A percentile compares a stretch with the other conserved stretches of the same genome.
Conservation (phyloP, 2,888 invertebrate species). For the Gnatocerus cornutus region DNA sequence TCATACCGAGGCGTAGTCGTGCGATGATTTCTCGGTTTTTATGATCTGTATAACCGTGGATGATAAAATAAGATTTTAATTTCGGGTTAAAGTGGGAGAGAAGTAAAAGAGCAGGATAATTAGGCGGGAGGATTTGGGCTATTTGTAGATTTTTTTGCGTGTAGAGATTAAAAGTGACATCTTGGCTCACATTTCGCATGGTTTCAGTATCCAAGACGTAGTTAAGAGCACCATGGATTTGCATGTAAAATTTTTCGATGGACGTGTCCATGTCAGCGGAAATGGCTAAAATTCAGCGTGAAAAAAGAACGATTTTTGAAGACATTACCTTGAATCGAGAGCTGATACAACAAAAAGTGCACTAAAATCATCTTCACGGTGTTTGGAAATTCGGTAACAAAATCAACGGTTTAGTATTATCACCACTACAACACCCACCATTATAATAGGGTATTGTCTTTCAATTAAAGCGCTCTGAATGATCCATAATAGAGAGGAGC, state of each 20-base stretch:
- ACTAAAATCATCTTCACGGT: conserved; percentile 7
- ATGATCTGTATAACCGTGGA: conserved; percentile 51
- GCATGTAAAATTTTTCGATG: conserved; percentile 40
- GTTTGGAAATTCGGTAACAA: not conserved
- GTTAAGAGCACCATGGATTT: conserved; percentile 37
- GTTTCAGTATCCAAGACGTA: conserved; percentile 31
- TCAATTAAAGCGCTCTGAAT: too few species aligned
- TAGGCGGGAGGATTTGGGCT: conserved; percentile 18
- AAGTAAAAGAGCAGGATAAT: conserved; percentile 23
- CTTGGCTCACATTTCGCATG: conserved; percentile 21
- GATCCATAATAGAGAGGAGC: too few species aligned
- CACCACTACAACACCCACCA: too few species aligned
- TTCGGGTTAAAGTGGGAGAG: conserved; percentile 42
- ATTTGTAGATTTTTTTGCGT: conserved; percentile 44
- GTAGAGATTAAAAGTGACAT: conserved; percentile 49
- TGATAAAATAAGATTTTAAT: conserved; percentile 44
- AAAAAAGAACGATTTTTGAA: not conserved
- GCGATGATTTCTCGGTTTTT: conserved; percentile 47
- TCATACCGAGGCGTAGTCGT: conserved; percentile 42
- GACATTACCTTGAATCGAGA: conserved; percentile 4
- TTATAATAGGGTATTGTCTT: too few species aligned
- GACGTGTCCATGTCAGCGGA: conserved; percentile 6
- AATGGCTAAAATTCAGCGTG: not conserved
- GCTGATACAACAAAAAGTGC: not conserved
- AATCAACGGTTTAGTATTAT: too few species aligned